Conservation (phyloP, 53 echinoderm and acorn worm genomes). For the Luidia sarsii region DNA sequence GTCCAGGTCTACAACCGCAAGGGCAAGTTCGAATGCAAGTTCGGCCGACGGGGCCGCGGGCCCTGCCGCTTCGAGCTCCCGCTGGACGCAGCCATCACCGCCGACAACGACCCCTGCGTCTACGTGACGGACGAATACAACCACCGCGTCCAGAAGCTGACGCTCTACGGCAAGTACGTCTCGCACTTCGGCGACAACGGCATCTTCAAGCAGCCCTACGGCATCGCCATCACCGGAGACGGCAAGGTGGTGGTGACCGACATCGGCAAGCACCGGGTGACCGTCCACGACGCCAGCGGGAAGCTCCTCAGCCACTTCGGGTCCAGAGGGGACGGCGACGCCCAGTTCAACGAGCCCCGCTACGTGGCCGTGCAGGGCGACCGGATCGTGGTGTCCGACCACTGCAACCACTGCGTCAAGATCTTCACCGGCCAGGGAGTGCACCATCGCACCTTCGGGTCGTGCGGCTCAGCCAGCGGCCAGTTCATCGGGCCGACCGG, state of each 20-base stretch:
- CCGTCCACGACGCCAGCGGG: conserved; percentile 88
- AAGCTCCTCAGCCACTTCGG: conserved; percentile 83
- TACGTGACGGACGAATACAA: conserved; percentile 99
- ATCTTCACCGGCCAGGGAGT: conserved; percentile 86
- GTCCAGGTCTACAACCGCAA: conserved; percentile 97
- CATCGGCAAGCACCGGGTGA: conserved; percentile 96
- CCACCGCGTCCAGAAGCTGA: conserved; percentile 98
- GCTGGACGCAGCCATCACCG: conserved; percentile 87
- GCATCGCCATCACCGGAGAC: conserved; percentile 81
- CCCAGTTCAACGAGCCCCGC: conserved; percentile 96
- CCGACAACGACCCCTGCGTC: conserved; percentile 88
- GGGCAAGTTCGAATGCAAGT: conserved; percentile 98
- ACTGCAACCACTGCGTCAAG: conserved; percentile 99
- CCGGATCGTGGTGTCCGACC: conserved; percentile 91
- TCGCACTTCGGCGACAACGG: conserved; percentile 98
- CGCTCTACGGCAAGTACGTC: conserved; percentile 93
- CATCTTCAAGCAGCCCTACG: conserved; percentile 96
- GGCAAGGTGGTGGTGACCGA: conserved; percentile 90
- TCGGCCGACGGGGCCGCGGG: conserved; percentile 89
- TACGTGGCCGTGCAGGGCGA: conserved; percentile 84
- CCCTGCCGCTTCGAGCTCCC: conserved; percentile 97
- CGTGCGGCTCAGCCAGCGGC: conserved; percentile 94
- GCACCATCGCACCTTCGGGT: conserved; percentile 87
- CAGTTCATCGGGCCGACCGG: conserved; percentile 99
- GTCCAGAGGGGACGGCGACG: conserved; percentile 89